phyloP scores from a whole-genome alignment of 2,113 vertebrate genomes.

The Chiloscyllium plagiosum region DNA sequence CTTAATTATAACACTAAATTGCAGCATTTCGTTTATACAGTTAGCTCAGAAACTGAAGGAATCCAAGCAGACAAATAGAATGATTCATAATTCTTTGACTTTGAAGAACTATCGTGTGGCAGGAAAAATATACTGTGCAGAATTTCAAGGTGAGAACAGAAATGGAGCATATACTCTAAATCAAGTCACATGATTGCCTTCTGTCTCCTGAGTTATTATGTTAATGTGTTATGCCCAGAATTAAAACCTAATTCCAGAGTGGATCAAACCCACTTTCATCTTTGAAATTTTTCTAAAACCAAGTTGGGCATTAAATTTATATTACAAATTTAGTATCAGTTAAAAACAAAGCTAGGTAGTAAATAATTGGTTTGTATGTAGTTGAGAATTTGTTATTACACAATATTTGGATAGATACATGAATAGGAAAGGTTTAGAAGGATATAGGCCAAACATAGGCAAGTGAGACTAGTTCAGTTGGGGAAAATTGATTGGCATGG shows the following conservation, averaged over 20 bases:
- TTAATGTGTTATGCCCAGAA: neutral
- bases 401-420: neutral
- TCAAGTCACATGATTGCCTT: neutral
- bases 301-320: neutral
- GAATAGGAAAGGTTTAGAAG: too few species aligned
- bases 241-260: neutral
- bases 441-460: too few species aligned
- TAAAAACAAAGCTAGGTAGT: too few species aligned
- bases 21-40: slow-evolving; percentile 43
- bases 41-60: slow-evolving; percentile 59
- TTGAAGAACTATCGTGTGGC: slow-evolving; percentile 7
- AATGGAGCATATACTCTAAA: neutral
- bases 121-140: slow-evolving; percentile 52
- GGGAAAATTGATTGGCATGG: too few species aligned
- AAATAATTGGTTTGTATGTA: neutral
- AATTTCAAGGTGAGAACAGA: slow-evolving; percentile 54
- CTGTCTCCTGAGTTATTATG: neutral
- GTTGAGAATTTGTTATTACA: neutral
- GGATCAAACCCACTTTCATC: neutral
- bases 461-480: too few species aligned
- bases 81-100: slow-evolving; percentile 36
- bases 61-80: slow-evolving; percentile 48
- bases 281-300: neutral
- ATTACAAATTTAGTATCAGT: neutral
- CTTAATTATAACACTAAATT: neutral